Evolutionary conservation across 2,888 invertebrate genomes (phyloP), one percentile per base, ranked within the genome.

Genomic region (Lithosia quadra): DNA sequence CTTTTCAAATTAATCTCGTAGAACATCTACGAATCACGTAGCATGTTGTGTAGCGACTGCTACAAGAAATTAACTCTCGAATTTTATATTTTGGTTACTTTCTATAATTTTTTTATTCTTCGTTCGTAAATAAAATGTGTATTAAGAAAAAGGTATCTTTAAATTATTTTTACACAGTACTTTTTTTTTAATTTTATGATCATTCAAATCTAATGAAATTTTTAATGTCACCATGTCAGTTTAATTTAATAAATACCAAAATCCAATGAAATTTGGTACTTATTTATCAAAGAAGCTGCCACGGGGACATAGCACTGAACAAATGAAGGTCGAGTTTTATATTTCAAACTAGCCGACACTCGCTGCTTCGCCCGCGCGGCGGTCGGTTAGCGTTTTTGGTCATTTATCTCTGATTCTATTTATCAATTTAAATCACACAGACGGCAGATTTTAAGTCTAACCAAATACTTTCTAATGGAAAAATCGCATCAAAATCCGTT

Each of bases 11-110:
- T 49, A 7, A 18, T 49, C 28, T 56, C 56, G 56, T 56, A 56
- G 56, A 22, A 1, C 56, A 7, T 56, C 56, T 56, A 56, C 56
- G 56, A 56, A 56, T 15, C 22, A 22, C 56, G 56, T 56, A 56
- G 56, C 56, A 15, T 22, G 2, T 24, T 13, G 24, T 11, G 56
- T 56, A 56, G 56, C 24, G 0, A 2, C 1, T 24, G 56, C 56
- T 56, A 56, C 56, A 56, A 56, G 56, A 15, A 24, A 56, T 13
- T 56, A 56, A 7, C 15, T 22, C 56, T 24, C 15, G 2, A 24
- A 15, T 22, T 49, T 49, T 49, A n/a, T 49, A 49, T 49, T 43
- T 43, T 18, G 43, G 43, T 43, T 43, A 49, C 9, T 49, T 49
- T 49, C n/a, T 49, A 0, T 9, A 9, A n/a, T n/a, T n/a, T 2